Conservation (phyloP, 2,113 vertebrate genomes). For the Hippolais icterina region DNA sequence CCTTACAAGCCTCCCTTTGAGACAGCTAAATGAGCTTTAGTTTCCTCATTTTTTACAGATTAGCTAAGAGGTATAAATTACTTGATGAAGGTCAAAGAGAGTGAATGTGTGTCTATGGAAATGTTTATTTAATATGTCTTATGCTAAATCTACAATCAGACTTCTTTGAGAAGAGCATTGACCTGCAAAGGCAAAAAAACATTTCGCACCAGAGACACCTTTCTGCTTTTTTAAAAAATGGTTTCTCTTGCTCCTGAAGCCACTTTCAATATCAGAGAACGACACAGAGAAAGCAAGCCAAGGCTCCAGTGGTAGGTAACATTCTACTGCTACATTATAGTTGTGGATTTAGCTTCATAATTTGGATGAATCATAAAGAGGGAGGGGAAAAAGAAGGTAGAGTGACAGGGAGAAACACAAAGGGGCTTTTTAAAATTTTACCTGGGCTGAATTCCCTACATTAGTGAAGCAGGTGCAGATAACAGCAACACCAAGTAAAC, state of each 20-base stretch:
- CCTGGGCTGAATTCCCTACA: neutral
- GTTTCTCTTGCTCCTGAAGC: neutral
- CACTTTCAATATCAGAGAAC: neutral
- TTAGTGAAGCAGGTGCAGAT: neutral
- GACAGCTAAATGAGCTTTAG: slow-evolving; percentile 39
- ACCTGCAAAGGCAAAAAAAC: neutral
- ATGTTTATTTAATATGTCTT: neutral
- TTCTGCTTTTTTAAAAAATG: neutral
- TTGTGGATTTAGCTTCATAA: neutral
- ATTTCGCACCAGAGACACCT: neutral
- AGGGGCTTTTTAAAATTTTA: neutral
- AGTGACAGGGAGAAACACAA: neutral
- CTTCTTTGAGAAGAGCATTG: neutral
- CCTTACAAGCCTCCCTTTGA: slow-evolving; percentile 8
- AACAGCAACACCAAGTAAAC: neutral
- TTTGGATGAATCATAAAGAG: neutral
- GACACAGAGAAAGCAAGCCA: neutral
- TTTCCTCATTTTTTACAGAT: neutral
- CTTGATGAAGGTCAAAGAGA: slow-evolving; percentile 18
- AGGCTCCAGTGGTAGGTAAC: neutral
- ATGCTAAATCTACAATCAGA: neutral
- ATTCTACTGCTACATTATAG: neutral
- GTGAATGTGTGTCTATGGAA: neutral
- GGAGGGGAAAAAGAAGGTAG: neutral
- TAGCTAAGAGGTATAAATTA: neutral